phyloP scores from a whole-genome alignment of 2,888 invertebrate genomes.

The Acanthosoma haemorrhoidale region DNA sequence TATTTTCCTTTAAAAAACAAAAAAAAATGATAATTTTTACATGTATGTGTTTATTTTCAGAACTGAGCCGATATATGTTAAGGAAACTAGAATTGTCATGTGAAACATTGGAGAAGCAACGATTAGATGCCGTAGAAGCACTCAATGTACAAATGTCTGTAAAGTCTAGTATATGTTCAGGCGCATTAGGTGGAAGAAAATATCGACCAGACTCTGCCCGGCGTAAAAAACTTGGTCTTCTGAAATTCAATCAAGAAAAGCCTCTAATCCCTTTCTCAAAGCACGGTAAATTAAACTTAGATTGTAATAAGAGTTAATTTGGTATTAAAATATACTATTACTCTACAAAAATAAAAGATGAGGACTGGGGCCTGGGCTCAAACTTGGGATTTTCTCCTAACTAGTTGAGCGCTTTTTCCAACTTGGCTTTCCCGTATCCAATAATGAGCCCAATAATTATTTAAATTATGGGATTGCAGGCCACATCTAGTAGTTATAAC shows the following conservation, averaged over 20 bases:
- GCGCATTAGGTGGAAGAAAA: neutral
- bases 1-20: neutral
- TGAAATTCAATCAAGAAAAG: neutral
- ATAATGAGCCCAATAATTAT: no score
- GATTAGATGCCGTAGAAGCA: slow-evolving; percentile 4
- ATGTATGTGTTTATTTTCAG: slow-evolving; percentile 34
- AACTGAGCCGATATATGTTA: slow-evolving; percentile 41
- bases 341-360: no score
- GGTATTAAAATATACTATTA: no score
- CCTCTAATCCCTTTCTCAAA: neutral
- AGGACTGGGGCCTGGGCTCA: no score
- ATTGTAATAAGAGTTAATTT: no score
- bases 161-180: neutral
- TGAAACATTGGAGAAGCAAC: slow-evolving; percentile 27
- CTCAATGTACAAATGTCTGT: neutral
- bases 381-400: no score
- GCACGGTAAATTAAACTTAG: neutral
- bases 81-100: slow-evolving; percentile 40
- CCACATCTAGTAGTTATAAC: no score
- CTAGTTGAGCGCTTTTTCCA: no score
- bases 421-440: no score
- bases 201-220: neutral
- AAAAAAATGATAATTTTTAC: neutral
- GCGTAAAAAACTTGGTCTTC: slow-evolving; percentile 12
- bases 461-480: no score